phyloP scores from a whole-genome alignment of 30 jellyfish, hydroid and myxozoan genomes.

The Turritopsis rubra region DNA sequence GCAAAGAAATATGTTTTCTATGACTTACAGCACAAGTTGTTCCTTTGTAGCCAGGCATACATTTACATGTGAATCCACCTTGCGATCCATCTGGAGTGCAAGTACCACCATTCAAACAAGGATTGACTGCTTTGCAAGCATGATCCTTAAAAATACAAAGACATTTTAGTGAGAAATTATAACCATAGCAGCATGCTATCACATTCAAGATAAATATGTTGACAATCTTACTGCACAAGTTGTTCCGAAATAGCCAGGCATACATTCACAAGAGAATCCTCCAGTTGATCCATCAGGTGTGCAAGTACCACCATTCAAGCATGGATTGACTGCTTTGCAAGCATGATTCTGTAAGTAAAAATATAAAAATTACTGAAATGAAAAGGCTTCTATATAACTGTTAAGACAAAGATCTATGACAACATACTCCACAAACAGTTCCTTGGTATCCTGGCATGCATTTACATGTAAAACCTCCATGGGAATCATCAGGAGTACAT shows the following conservation, averaged over 20 bases:
- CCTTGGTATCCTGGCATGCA: conserved; percentile 74
- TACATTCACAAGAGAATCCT: conserved; percentile 52
- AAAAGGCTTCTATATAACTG: no score
- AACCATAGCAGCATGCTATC: no score
- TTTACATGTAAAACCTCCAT: conserved; percentile 32
- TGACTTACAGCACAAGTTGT: conserved; percentile 38
- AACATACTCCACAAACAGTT: conserved; percentile 33
- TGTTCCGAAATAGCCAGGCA: conserved; percentile 62
- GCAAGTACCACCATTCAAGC: conserved; percentile 9
- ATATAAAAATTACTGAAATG: not conserved
- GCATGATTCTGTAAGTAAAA: not conserved
- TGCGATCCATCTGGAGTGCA: conserved; percentile 11
- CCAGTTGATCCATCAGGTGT: conserved; percentile 16
- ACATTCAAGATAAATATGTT: not conserved
- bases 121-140: conserved; percentile 8
- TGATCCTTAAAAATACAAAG: not conserved
- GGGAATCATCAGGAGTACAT: conserved; percentile 2
- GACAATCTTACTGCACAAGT: conserved; percentile 28
- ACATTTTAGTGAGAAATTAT: not conserved
- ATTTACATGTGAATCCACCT: conserved; percentile 38
- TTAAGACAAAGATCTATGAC: not conserved
- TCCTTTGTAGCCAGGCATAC: conserved; percentile 68
- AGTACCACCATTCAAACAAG: conserved; percentile 9
- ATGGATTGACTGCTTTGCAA: conserved; percentile 16
- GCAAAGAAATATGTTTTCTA: no score